Conservation (phyloP, 1,140 invertebrate species). For the Bombus consobrinus region DNA sequence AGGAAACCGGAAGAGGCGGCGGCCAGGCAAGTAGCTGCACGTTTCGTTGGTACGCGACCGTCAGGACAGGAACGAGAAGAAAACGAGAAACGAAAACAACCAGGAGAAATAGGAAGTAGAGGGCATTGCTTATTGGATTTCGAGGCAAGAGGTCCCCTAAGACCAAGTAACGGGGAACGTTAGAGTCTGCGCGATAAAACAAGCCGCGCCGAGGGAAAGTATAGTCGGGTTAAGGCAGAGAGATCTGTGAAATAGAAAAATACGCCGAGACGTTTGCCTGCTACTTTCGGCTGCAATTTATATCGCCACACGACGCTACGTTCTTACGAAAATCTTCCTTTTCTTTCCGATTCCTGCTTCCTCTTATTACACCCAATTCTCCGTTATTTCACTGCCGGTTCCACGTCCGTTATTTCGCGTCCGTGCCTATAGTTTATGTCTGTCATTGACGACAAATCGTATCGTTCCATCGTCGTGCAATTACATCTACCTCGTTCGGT, state of each 20-base stretch:
- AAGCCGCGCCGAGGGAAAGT: neutral
- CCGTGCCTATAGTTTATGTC: too few relatives aligned
- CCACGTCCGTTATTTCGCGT: too few relatives aligned
- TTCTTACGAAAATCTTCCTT: neutral
- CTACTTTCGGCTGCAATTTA: conserved; percentile 9
- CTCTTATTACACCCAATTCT: neutral
- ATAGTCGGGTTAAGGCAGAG: conserved; percentile 4
- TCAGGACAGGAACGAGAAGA: neutral
- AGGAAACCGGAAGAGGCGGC: neutral
- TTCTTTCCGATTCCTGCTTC: too few relatives aligned
- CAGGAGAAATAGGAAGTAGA: conserved; percentile 8
- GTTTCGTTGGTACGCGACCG: neutral
- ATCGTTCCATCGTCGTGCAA: neutral
- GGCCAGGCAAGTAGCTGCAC: neutral
- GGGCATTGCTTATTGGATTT: conserved; percentile 50
- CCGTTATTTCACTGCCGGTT: neutral
- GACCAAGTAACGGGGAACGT: conserved; percentile 31
- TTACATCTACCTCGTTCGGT: neutral
- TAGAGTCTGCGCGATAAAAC: conserved; percentile 25
- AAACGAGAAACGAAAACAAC: neutral
- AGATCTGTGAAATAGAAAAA: conserved; percentile 31
- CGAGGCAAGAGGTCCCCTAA: conserved; percentile 26
- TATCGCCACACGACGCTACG: neutral
- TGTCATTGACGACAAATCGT: too few relatives aligned
- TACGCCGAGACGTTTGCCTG: conserved; percentile 16